These are phyloP conservation scores for Oegoconia quadripuncta DNA, from an alignment of 2,888 invertebrate species.

Conservation along the genomic window DNA sequence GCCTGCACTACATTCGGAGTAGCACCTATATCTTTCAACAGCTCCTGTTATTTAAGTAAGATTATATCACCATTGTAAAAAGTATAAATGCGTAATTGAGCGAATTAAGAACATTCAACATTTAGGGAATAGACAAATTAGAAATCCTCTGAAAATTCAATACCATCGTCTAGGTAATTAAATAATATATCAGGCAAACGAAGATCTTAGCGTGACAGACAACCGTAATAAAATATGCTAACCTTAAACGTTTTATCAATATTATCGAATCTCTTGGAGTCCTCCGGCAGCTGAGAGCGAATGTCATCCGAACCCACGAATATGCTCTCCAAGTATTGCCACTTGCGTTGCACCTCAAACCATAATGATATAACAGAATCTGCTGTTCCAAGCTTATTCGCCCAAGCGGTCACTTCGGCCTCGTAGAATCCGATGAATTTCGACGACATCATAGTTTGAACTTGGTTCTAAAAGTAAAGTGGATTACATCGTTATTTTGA, in stretches of 20 bases:
- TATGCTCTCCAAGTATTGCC: conserved; percentile 96
- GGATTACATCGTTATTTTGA: neutral
- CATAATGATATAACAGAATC: conserved; percentile 90
- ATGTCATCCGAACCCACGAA: conserved; percentile 98
- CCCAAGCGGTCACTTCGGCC: conserved; percentile 92
- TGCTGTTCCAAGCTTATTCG: conserved; percentile 91
- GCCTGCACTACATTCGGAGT: conserved; percentile 92
- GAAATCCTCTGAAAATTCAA: too few relatives aligned
- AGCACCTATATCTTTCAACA: conserved; percentile 83
- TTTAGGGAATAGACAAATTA: too few relatives aligned
- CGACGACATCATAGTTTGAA: conserved; percentile 97
- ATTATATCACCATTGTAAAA: too few relatives aligned
- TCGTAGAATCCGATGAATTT: conserved; percentile 94
- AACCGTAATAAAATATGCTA: neutral
- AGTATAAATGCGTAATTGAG: too few relatives aligned
- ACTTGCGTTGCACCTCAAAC: conserved; percentile 95
- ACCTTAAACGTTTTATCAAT: conserved; percentile 92
- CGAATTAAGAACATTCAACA: too few relatives aligned
- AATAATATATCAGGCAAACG: too few relatives aligned
- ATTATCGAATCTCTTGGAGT: conserved; percentile 91
- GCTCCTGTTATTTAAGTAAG: too few relatives aligned
- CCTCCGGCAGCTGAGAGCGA: conserved; percentile 92
- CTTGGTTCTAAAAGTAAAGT: conserved; percentile 69
- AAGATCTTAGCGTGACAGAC: too few relatives aligned
- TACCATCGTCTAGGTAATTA: too few relatives aligned